Evolutionary conservation across 2,797 vertebrate genomes (phyloP).

Genomic region (Sebastes alutus): DNA sequence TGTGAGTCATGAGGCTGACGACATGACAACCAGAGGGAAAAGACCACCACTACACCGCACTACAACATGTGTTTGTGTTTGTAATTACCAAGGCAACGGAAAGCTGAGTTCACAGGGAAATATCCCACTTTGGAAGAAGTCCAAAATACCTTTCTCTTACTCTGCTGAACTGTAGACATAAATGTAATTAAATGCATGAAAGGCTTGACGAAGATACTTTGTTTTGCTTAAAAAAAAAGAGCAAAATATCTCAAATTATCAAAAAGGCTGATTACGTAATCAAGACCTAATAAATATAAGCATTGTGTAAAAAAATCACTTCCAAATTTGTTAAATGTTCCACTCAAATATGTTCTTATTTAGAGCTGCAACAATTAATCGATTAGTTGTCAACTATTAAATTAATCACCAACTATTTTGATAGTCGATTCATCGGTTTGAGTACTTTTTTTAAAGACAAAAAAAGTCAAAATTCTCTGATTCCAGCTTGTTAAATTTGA

Average conservation of each 20-base stretch:
- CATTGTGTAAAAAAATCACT: neutral
- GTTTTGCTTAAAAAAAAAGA: neutral
- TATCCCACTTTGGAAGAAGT: neutral
- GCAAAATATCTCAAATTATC: neutral
- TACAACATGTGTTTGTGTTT: constrained; percentile 60
- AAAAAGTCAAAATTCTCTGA: too few species aligned
- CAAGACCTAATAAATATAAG: neutral
- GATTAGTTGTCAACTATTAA: neutral
- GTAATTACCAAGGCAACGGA: constrained; percentile 63
- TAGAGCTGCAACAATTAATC: neutral
- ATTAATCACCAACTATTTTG: neutral
- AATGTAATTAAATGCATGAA: neutral
- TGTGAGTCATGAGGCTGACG: constrained; percentile 60
- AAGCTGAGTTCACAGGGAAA: neutral
- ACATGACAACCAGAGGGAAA: constrained; percentile 13
- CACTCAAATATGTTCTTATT: neutral
- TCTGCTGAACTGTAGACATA: neutral
- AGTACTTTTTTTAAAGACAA: too few species aligned
- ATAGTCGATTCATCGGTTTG: neutral
- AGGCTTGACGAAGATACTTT: neutral
- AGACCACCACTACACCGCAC: constrained; percentile 13
- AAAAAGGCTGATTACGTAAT: neutral
- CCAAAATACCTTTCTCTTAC: neutral
- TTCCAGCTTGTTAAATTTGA: too few species aligned
- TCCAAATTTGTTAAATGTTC: neutral